Evolutionary conservation across 2,113 vertebrate genomes (phyloP), one percentile per base, ranked within the genome.

Genomic region (Corythoichthys haematopterus): DNA sequence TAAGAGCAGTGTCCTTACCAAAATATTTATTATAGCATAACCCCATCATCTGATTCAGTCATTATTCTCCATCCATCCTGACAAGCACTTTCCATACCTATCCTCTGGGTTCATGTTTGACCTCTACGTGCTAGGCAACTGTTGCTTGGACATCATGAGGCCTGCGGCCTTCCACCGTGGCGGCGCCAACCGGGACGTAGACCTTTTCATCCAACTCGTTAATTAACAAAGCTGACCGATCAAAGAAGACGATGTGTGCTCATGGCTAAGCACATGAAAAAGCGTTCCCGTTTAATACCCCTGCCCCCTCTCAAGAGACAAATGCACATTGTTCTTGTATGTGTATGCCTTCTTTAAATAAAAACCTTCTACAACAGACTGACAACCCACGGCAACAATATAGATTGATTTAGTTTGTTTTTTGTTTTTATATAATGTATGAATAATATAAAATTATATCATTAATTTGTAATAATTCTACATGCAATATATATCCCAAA

Each of bases 211-310:
- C 59, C 59, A 11, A 62, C 59, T 62, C 59, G 59, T 62, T 62
- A 62, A 62, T 62, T 62, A 62, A 62, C 59, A 62, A 62, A 62
- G 45, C n/a, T 62, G 60, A 62, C 43, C 43, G 43, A 62, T 62
- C 60, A 46, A 46, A 46, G 60, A 14, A 46, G 12, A 62, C 60
- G 60, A 62, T 62, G 60, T 62, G 60, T 62, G 60, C 60, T 33
- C 60, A 46, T 11, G 20, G 40, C 43, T 46, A 12, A 46, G 60
- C 43, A 12, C 60, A 62, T 62, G 60, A 40, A 46, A 28, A 62
- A n/a, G 45, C 16, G 28, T 46, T 15, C 43, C 43, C 43, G 4
- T 46, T 62, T 62, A 62, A 62, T 62, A 62, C 2, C 16, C 38
- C 60, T n/a, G 15, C 40, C 12, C 0, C 60, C 60, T 10, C 6